Evolutionary conservation across 2,797 vertebrate genomes (phyloP).

Genomic region (Natrix natrix): DNA sequence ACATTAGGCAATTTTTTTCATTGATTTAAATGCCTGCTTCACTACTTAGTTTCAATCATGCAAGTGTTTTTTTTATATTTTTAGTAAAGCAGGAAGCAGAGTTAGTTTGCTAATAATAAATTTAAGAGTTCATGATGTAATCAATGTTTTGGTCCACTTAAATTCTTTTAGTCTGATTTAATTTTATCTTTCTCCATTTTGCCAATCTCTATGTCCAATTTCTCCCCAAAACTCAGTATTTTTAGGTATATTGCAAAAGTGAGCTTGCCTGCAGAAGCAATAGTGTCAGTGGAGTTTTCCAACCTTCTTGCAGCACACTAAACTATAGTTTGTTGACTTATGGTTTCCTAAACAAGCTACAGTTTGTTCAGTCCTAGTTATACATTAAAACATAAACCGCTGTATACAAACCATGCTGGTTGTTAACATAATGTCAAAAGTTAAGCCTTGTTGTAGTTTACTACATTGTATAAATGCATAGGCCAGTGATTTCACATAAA

Average conservation of each 20-base stretch:
- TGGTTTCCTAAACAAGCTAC: background rate
- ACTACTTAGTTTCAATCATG: background rate
- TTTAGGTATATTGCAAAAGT: background rate
- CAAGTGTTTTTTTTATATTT: background rate
- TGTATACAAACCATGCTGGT: background rate
- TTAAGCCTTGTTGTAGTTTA: background rate
- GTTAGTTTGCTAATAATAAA: background rate
- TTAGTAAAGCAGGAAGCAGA: background rate
- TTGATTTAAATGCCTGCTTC: background rate
- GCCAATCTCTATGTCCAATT: background rate
- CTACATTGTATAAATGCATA: background rate
- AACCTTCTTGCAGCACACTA: background rate
- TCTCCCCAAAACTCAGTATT: background rate
- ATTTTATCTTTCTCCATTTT: background rate
- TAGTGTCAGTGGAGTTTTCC: background rate
- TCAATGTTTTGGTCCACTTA: background rate
- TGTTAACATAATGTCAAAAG: background rate
- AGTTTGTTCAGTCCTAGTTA: background rate
- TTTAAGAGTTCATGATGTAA: background rate
- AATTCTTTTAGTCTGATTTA: background rate
- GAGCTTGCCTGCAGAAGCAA: background rate
- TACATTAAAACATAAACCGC: background rate
- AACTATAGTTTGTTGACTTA: background rate
- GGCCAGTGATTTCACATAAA: background rate
- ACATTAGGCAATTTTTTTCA: background rate